Evolutionary conservation across 2,113 vertebrate species (phyloP).

Genomic region (Callocephalon fimbriatum): DNA sequence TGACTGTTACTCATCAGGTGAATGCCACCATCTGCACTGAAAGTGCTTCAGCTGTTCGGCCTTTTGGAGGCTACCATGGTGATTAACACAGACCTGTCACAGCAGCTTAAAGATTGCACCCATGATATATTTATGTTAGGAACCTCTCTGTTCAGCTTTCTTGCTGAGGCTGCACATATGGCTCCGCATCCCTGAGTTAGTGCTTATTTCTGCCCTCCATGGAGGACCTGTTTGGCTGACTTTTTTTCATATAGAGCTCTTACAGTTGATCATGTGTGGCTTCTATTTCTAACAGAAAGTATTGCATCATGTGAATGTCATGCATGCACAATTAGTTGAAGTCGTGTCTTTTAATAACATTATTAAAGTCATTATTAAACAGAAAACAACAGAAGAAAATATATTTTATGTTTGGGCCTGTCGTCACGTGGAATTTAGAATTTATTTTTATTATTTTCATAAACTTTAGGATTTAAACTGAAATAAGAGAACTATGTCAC

Average conservation of each 20-base stretch:
- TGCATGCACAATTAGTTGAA: not conserved
- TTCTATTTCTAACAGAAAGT: not conserved
- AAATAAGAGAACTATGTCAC: not conserved
- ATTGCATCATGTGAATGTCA: not conserved
- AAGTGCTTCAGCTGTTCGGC: not conserved
- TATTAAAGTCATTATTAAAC: not conserved
- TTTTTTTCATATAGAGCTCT: not conserved
- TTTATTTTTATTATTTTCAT: not conserved
- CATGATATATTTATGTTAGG: not conserved
- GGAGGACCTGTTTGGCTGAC: not conserved
- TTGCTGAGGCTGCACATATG: not conserved
- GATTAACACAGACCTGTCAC: not conserved
- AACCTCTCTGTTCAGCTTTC: not conserved
- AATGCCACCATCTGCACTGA: not conserved
- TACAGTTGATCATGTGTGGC: not conserved
- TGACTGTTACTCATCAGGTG: not conserved
- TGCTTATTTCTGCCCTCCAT: not conserved
- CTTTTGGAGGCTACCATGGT: not conserved
- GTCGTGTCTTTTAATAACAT: not conserved
- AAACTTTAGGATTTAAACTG: not conserved
- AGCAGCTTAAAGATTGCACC: not conserved
- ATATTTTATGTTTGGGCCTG: not conserved
- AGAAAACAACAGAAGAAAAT: not conserved
- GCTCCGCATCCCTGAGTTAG: not conserved
- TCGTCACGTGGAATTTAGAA: not conserved